Percentiles rank a stretch among this genome's conserved stretches.
Conservation (phyloP, 2,888 invertebrate species). For the Gisinianus flammeolus region DNA sequence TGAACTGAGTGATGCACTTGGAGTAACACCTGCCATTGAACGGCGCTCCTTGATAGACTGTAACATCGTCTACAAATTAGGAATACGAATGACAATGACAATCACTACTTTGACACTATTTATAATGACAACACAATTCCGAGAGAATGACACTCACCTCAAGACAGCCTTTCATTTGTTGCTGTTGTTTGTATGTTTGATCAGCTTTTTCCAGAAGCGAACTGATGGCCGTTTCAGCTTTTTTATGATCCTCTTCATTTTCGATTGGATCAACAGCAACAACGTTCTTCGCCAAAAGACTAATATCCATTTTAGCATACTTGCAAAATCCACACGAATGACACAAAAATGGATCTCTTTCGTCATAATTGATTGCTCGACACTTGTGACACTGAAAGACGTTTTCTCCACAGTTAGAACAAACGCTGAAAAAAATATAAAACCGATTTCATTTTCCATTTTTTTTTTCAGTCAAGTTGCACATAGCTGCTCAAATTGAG, state of each 20-base stretch:
- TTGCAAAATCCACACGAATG: slow-evolving; percentile 99
- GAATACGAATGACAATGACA: neutral
- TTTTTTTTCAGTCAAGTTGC: no score
- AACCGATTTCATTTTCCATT: no score
- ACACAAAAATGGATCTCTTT: slow-evolving; percentile 98
- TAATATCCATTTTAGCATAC: slow-evolving; percentile 98
- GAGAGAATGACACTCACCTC: slow-evolving; percentile 67
- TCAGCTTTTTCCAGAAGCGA: slow-evolving; percentile 92
- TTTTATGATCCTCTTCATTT: slow-evolving; percentile 94
- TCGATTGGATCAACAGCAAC: slow-evolving; percentile 94
- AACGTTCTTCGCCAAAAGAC: slow-evolving; percentile 64
- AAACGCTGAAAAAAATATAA: slow-evolving; percentile 68
- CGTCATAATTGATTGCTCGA: slow-evolving; percentile 97
- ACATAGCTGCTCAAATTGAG: no score
- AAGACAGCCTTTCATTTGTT: slow-evolving; percentile 85
- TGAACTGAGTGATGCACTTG: slow-evolving; percentile 25
- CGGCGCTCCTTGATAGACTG: slow-evolving; percentile 58
- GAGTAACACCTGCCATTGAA: slow-evolving; percentile 56
- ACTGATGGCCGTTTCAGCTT: slow-evolving; percentile 90
- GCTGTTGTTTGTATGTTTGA: slow-evolving; percentile 86
- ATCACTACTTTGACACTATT: neutral
- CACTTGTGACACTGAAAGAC: slow-evolving; percentile 99
- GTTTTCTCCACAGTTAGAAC: slow-evolving; percentile 96
- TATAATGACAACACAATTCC: neutral
- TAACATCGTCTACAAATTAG: slow-evolving; percentile 51